phyloP scores from a whole-genome alignment of 2,888 invertebrate species.

The Panzeria rudis region DNA sequence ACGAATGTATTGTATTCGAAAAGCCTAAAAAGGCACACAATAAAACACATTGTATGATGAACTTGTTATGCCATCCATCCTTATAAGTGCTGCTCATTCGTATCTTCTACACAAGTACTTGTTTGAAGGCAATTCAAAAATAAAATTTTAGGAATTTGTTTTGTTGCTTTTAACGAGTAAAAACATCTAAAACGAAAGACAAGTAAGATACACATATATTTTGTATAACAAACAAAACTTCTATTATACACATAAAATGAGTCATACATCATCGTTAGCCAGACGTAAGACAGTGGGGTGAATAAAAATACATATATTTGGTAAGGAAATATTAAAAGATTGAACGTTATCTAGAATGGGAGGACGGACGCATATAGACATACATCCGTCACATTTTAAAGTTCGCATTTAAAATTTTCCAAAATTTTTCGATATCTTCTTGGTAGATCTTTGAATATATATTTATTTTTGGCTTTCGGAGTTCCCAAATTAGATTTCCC shows the following conservation, averaged over 20 bases:
- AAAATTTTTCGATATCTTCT: no score
- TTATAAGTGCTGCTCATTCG: constrained; percentile 3
- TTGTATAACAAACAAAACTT: not conserved
- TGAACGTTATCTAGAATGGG: no score
- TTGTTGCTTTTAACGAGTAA: constrained; percentile 11
- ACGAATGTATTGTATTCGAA: not conserved
- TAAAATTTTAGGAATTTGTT: constrained; percentile 38
- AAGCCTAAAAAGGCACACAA: constrained; percentile 23
- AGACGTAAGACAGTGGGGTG: not conserved
- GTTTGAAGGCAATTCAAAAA: constrained; percentile 6
- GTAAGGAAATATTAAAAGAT: no score
- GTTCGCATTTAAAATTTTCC: no score
- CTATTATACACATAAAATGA: constrained; percentile 17
- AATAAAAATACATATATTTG: not conserved
- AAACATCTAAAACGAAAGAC: constrained; percentile 21
- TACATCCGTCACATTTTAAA: no score
- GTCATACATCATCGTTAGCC: constrained; percentile 31
- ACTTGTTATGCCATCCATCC: constrained; percentile 47
- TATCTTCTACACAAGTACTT: not conserved
- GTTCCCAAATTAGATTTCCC: no score
- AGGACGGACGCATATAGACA: no score
- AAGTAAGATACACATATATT: constrained; percentile 24
- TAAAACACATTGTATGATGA: constrained; percentile 34
- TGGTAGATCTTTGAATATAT: no score
- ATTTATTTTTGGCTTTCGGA: no score